Conservation (phyloP, 2,888 invertebrate genomes). For the Machimus atricapillus region DNA sequence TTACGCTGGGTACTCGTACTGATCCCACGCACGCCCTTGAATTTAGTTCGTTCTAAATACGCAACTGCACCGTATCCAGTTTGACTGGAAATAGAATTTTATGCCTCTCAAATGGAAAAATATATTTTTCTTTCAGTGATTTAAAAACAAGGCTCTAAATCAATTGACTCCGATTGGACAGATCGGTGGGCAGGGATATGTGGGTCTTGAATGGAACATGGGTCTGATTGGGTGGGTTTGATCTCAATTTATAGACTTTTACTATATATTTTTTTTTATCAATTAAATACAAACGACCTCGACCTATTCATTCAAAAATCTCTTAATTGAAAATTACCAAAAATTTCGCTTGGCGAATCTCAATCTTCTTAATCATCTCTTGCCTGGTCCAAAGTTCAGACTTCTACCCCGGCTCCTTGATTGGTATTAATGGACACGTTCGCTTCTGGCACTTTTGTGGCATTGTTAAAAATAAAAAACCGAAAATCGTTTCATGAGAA, state of each 20-base stretch:
- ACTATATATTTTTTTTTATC: neutral
- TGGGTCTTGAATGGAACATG: neutral
- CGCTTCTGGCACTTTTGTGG: neutral
- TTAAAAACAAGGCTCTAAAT: neutral
- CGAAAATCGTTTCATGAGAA: neutral
- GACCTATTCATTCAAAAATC: neutral
- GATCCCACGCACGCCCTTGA: neutral
- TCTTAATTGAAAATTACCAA: neutral
- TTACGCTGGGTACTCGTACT: neutral
- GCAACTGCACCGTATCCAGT: neutral
- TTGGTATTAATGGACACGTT: neutral
- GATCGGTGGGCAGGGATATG: neutral
- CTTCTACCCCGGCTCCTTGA: neutral
- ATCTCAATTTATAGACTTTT: neutral
- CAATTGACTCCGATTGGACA: neutral
- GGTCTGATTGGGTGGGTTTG: neutral
- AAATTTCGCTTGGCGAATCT: neutral
- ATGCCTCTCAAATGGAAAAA: neutral
- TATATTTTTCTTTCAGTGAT: neutral
- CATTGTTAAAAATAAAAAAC: neutral
- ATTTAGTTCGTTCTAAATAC: neutral
- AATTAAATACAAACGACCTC: neutral
- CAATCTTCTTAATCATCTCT: neutral
- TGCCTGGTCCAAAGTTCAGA: neutral
- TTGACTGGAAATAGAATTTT: neutral